Evolutionary conservation across 2,888 invertebrate species (phyloP).

Genomic region (Pyrocoelia pectoralis): DNA sequence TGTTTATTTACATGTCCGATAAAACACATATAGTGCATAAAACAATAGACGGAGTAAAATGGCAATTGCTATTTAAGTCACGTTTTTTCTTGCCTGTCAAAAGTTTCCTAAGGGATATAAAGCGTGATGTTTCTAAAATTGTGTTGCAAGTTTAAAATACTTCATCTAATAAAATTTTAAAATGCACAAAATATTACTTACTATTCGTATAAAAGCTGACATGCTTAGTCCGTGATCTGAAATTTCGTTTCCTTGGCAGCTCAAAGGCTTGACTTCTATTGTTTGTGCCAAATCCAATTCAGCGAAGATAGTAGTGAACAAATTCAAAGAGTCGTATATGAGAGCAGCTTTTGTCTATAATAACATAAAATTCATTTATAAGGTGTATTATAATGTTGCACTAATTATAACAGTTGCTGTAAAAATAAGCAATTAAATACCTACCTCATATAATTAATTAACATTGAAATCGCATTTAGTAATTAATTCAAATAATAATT

Average conservation of each 20-base stretch:
- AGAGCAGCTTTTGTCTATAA: constrained; percentile 72
- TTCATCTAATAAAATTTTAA: constrained; percentile 1
- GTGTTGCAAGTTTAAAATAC: constrained; percentile 7
- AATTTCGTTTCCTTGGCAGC: constrained; percentile 45
- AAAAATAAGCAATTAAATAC: neutral
- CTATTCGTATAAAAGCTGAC: constrained; percentile 69
- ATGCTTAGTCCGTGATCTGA: constrained; percentile 64
- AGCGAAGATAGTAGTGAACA: constrained; percentile 67
- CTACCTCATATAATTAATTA: neutral
- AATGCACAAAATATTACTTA: constrained; percentile 49
- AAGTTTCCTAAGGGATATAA: constrained; percentile 3
- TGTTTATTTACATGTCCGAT: no score
- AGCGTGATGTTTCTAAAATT: constrained; percentile 3
- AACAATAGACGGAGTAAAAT: neutral
- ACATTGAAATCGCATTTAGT: neutral
- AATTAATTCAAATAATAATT: no score
- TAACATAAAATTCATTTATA: constrained; percentile 22
- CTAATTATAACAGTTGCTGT: neutral
- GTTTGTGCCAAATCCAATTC: constrained; percentile 47
- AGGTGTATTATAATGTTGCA: neutral
- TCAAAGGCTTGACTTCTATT: constrained; percentile 45
- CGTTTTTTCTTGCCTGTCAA: constrained; percentile 7
- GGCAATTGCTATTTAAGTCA: constrained; percentile 13
- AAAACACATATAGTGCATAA: constrained; percentile 6
- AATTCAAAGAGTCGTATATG: constrained; percentile 73